Evolutionary conservation across 37 sponge, comb jelly and placozoan species (phyloP), one percentile per base, ranked within the genome.

Genomic region (Crambe crambe): DNA sequence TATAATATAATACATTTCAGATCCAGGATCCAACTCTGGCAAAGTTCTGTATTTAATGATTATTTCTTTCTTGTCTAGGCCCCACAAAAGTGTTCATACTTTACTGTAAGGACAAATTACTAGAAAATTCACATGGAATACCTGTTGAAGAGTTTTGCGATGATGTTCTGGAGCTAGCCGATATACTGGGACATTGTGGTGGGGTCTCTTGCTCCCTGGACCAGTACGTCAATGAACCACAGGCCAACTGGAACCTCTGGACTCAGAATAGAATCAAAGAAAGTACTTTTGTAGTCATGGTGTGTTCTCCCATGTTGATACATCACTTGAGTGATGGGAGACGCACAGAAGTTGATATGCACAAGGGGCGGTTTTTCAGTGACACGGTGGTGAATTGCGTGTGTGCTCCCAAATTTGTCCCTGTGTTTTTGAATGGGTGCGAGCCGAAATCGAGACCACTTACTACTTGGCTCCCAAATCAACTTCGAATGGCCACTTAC

Each of bases 341-440:
- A 1, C 51, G 37, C 77, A 61, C 18, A 3, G 27, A 34, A 6
- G 39, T 62, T 1, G n/a, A 78, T 0, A 86, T 79, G 80, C 37
- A 34, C 25, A 63, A 56, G 21, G 86, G 86, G 2, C 20, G 4
- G 34, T 78, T 63, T 36, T 56, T 35, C 51, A 35, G 37, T 15
- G 31, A 79, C 23, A 31, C 42, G 22, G 30, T 86, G 37, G 41
- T 41, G 6, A 71, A 86, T 37, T 27, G 10, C 12, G 65, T 86
- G 1, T 27, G 54, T 56, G 23, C 79, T 29, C 51, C 44, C 23
- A 82, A 82, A 51, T 77, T 78, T 27, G 43, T 86, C 42, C 86
- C 86, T 1, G 86, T 86, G 17, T 79, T 79, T 79, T 36, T 86
- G 18, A 66, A 79, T 26, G 42, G 26, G 23, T 67, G 37, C 27